Conservation (phyloP, 2,888 invertebrate genomes). For the Ennomos erosarius region DNA sequence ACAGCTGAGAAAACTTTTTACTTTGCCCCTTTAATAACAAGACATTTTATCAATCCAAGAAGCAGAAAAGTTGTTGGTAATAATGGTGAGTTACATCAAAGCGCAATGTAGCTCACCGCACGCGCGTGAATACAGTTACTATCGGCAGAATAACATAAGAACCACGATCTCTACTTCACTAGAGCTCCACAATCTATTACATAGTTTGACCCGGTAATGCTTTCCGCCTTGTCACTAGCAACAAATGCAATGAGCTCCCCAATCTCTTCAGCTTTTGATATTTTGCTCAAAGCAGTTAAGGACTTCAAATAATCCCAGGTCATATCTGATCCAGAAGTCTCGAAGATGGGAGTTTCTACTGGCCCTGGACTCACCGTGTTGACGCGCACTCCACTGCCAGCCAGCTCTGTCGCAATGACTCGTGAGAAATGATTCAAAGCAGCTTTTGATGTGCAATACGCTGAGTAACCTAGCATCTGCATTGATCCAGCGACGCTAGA, state of each 20-base stretch:
- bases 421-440: slow-evolving; percentile 51
- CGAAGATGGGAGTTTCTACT: slow-evolving; percentile 78
- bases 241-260: slow-evolving; percentile 50
- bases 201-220: slow-evolving; percentile 47
- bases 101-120: too few relatives aligned
- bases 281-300: slow-evolving; percentile 44
- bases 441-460: slow-evolving; percentile 51
- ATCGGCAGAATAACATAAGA: too few relatives aligned
- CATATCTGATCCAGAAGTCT: slow-evolving; percentile 15
- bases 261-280: slow-evolving; percentile 49
- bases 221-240: slow-evolving; percentile 49
- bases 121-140: too few relatives aligned
- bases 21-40: too few relatives aligned
- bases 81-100: too few relatives aligned
- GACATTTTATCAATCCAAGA: too few relatives aligned
- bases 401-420: slow-evolving; percentile 86
- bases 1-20: too few relatives aligned
- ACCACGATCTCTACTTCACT: slow-evolving; percentile 4
- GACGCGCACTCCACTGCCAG: slow-evolving; percentile 89
- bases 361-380: slow-evolving; percentile 55
- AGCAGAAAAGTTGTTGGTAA: too few relatives aligned
- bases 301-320: slow-evolving; percentile 14
- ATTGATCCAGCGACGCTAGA: slow-evolving; percentile 46
- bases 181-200: slow-evolving; percentile 42
- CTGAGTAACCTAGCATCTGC: slow-evolving; percentile 53